Conservation (phyloP, 2,797 vertebrate genomes). For the Chelon auratus region DNA sequence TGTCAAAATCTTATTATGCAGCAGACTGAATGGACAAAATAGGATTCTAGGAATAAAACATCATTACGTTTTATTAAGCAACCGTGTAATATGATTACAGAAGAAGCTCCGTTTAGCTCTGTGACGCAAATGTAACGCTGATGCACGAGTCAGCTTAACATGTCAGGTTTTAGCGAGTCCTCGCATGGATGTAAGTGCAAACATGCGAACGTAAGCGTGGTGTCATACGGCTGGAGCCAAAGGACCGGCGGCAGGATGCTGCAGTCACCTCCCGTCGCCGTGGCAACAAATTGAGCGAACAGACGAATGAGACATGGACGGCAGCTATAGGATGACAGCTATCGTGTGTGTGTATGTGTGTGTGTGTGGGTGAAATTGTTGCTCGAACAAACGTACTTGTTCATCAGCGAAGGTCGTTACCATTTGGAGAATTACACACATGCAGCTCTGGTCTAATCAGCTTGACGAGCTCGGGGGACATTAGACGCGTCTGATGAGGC, state of each 20-base stretch:
- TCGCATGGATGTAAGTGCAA: background rate
- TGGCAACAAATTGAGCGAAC: constrained; percentile 51
- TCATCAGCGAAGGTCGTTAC: constrained; percentile 33
- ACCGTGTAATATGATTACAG: too few species aligned
- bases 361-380: constrained; percentile 6
- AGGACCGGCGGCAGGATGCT: background rate
- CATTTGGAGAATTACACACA: constrained; percentile 24
- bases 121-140: too few species aligned
- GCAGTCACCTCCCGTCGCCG: constrained; percentile 26
- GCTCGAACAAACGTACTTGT: background rate
- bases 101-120: background rate
- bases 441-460: constrained; percentile 21
- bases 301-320: constrained; percentile 20
- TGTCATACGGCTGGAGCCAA: background rate
- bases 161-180: too few species aligned
- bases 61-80: too few species aligned
- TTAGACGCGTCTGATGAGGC: constrained; percentile 1
- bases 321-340: background rate
- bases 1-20: too few species aligned
- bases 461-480: background rate
- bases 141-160: too few species aligned
- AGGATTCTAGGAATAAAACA: too few species aligned
- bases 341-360: background rate
- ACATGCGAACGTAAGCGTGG: background rate
- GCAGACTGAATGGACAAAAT: too few species aligned